A percentile compares a stretch with the other conserved stretches of the same genome.
phyloP scores from a whole-genome alignment of 2,113 vertebrate species.

The Dromiciops gliroides region DNA sequence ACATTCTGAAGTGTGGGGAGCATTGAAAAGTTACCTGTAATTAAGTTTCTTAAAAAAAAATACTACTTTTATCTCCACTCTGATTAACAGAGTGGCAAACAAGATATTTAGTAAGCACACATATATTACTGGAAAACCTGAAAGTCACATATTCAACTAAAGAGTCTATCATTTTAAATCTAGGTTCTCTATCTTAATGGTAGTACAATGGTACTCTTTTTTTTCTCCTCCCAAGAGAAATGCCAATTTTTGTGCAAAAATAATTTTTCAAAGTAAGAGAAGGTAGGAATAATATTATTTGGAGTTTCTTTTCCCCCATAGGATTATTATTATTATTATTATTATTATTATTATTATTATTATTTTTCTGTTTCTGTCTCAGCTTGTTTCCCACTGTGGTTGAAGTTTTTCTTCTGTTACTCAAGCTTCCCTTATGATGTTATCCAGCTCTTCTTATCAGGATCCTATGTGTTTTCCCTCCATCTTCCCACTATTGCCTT shows the following conservation, averaged over 20 bases:
- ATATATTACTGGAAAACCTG: not conserved
- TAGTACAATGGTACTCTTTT: not conserved
- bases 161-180: not conserved
- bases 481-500: not conserved
- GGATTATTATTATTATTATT: not conserved
- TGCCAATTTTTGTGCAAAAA: not conserved
- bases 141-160: conserved; percentile 24
- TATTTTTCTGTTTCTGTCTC: not conserved
- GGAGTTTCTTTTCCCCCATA: conserved; percentile 1
- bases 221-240: not conserved
- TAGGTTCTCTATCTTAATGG: not conserved
- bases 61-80: not conserved
- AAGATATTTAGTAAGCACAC: conserved; percentile 5
- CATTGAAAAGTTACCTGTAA: conserved; percentile 71
- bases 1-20: conserved; percentile 62
- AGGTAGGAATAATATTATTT: not conserved
- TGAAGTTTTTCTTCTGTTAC: not conserved
- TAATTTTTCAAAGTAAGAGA: not conserved
- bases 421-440: conserved; percentile 1
- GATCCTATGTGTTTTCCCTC: not conserved
- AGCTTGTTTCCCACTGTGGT: not conserved
- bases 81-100: conserved; percentile 51
- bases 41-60: conserved; percentile 54
- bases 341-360: not conserved
- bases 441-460: not conserved